A percentile compares a stretch with the other conserved stretches of the same genome.
Evolutionary conservation across 2,113 vertebrate species (phyloP).

Genomic region (Pangasianodon gigas): DNA sequence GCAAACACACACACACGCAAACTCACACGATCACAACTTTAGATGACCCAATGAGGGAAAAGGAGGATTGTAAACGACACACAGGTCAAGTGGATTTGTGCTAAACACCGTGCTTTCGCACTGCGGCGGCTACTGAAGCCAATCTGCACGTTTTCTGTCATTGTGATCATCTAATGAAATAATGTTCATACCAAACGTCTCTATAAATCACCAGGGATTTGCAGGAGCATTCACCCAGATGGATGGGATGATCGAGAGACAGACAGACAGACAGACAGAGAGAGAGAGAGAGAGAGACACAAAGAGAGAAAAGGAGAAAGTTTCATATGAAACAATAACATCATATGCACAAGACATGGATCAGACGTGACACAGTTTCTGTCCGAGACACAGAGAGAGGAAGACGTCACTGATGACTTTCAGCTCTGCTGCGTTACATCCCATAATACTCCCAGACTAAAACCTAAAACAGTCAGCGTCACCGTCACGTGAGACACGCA

Average conservation of each 20-base stretch:
- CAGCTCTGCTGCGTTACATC: neutral
- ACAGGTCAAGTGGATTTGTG: neutral
- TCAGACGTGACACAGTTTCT: conserved; percentile 54
- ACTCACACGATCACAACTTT: conserved; percentile 63
- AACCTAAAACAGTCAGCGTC: neutral
- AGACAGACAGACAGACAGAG: conserved; percentile 59
- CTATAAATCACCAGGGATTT: conserved; percentile 84
- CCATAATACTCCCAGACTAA: neutral
- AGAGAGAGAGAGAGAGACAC: conserved; percentile 65
- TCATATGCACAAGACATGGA: conserved; percentile 64
- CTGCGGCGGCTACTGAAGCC: neutral
- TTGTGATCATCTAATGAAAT: conserved; percentile 76
- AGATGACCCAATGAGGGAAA: conserved; percentile 80
- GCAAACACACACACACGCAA: conserved; percentile 47
- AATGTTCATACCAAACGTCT: conserved; percentile 86
- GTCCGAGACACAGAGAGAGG: neutral
- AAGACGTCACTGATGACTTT: neutral
- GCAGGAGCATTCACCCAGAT: conserved; percentile 85
- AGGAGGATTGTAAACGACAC: conserved; percentile 49
- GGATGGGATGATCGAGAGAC: conserved; percentile 83
- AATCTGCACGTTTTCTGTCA: conserved; percentile 61
- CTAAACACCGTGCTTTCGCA: neutral
- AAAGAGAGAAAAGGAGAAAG: conserved; percentile 55
- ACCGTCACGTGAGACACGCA: too few species aligned
- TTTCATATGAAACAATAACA: conserved; percentile 72